Conservation (phyloP, 2,888 invertebrate genomes). For the Cordylochernes scorpioides region DNA sequence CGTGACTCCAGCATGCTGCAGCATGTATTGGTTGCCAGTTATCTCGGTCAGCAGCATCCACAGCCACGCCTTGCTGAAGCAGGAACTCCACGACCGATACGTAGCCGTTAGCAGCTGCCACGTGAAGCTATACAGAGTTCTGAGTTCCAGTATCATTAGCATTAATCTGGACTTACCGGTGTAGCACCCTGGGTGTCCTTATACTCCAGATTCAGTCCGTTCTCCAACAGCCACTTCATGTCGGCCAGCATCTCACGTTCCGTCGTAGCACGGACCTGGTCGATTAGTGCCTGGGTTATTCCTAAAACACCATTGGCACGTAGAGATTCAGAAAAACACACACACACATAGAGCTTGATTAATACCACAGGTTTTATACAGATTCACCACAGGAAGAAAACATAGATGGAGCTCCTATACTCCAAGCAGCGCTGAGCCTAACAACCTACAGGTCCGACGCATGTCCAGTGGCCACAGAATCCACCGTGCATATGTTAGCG, state of each 20-base stretch:
- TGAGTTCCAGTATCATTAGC: too few relatives aligned
- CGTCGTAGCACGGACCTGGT: slow-evolving; percentile 69
- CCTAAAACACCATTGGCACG: slow-evolving; percentile 25
- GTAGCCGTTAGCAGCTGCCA: slow-evolving; percentile 93
- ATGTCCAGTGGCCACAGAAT: too few relatives aligned
- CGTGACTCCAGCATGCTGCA: slow-evolving; percentile 97
- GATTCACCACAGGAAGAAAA: too few relatives aligned
- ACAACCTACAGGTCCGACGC: too few relatives aligned
- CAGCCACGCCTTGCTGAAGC: slow-evolving; percentile 66
- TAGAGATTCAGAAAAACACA: too few relatives aligned
- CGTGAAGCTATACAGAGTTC: slow-evolving; percentile 86
- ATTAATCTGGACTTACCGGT: too few relatives aligned
- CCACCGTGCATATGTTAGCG: too few relatives aligned
- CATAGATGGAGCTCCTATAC: too few relatives aligned
- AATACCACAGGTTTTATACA: too few relatives aligned
- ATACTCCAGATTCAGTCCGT: slow-evolving; percentile 50
- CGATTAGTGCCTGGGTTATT: slow-evolving; percentile 41
- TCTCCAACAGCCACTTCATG: slow-evolving; percentile 40
- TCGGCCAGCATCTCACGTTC: slow-evolving; percentile 77
- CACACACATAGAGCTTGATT: too few relatives aligned
- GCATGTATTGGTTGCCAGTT: slow-evolving; percentile 95
- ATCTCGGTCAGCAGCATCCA: slow-evolving; percentile 73
- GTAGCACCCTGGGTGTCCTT: slow-evolving; percentile 72
- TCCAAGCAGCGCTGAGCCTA: too few relatives aligned
- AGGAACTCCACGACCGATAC: slow-evolving; percentile 77